Evolutionary conservation across 2,113 vertebrate genomes (phyloP).

Genomic region (Gymnobelideus leadbeateri): DNA sequence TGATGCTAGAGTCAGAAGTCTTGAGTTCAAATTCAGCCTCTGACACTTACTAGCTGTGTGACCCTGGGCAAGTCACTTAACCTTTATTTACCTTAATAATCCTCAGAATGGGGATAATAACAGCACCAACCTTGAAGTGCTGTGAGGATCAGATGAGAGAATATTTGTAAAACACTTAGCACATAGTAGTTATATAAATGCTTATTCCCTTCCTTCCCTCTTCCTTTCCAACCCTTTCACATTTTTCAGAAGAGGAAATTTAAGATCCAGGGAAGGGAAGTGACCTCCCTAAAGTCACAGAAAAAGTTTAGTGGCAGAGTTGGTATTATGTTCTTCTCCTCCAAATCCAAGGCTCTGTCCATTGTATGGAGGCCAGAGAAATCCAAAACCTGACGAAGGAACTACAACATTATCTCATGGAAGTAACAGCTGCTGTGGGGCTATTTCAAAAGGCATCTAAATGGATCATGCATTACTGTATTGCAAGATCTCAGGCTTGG

Average conservation of each 20-base stretch:
- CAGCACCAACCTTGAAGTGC: background rate
- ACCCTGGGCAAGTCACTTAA: background rate
- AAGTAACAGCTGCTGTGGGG: background rate
- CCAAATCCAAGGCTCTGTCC: background rate
- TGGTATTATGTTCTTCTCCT: background rate
- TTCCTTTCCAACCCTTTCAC: background rate
- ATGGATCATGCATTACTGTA: background rate
- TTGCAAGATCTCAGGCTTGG: background rate
- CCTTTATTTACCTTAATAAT: background rate
- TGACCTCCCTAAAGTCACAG: background rate
- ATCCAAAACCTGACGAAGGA: background rate
- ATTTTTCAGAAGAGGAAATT: conserved; percentile 7
- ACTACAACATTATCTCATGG: background rate
- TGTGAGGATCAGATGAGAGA: background rate
- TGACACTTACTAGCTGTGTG: background rate
- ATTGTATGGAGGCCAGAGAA: background rate
- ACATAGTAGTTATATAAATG: background rate
- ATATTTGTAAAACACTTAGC: background rate
- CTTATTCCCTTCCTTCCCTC: background rate
- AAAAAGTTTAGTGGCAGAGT: background rate
- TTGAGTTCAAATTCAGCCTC: background rate
- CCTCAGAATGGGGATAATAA: background rate
- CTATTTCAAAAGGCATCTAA: background rate
- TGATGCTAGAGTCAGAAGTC: too few species aligned
- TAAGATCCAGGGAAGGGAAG: background rate